Evolutionary conservation across 2,888 invertebrate species (phyloP).

Genomic region (Mythimna pallens): DNA sequence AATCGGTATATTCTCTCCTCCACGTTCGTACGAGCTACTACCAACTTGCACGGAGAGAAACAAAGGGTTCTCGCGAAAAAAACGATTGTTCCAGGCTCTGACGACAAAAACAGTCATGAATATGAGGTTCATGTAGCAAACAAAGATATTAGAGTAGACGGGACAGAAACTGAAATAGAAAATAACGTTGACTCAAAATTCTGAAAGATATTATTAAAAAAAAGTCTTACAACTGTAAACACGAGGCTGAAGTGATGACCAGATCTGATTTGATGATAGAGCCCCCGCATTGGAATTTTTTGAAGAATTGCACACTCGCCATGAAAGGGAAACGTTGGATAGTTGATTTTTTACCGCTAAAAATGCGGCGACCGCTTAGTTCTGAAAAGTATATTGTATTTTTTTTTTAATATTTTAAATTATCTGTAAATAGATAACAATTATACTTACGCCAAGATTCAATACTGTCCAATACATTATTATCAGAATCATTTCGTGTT

Average conservation of each 20-base stretch:
- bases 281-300: slow-evolving; percentile 79
- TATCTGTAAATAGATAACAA: background rate
- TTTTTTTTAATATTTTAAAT: background rate
- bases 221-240: slow-evolving; percentile 79
- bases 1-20: slow-evolving; percentile 77
- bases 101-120: background rate
- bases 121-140: background rate
- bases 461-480: slow-evolving; percentile 60
- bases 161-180: background rate
- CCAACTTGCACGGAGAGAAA: slow-evolving; percentile 81
- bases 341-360: slow-evolving; percentile 70
- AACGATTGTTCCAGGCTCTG: slow-evolving; percentile 84
- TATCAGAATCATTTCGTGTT: slow-evolving; percentile 19
- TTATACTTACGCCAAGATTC: slow-evolving; percentile 78
- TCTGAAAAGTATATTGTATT: slow-evolving; percentile 61
- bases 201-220: background rate
- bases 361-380: slow-evolving; percentile 78
- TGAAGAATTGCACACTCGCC: slow-evolving; percentile 80
- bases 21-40: slow-evolving; percentile 72
- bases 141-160: background rate
- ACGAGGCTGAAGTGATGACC: slow-evolving; percentile 82
- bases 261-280: slow-evolving; percentile 82
- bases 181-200: background rate
- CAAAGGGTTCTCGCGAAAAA: slow-evolving; percentile 82
- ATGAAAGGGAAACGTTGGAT: slow-evolving; percentile 81